Conservation (phyloP, 2,888 invertebrate genomes). For the Chymomyza caudatula region DNA sequence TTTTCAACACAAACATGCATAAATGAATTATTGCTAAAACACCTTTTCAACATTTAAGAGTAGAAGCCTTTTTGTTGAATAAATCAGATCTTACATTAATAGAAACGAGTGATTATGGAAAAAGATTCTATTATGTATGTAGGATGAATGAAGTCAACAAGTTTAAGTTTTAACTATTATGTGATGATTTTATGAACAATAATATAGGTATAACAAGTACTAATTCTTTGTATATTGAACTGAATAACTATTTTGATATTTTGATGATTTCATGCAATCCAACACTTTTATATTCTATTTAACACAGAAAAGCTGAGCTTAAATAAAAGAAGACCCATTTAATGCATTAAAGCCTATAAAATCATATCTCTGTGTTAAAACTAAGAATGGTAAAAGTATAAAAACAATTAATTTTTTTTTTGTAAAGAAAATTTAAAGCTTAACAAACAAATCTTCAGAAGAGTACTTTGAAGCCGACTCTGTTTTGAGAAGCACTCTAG, state of each 20-base stretch:
- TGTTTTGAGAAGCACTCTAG: background rate
- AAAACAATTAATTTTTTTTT: too few relatives aligned
- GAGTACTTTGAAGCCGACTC: background rate
- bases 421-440: background rate
- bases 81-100: background rate
- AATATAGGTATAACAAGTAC: background rate
- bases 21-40: background rate
- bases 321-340: too few relatives aligned
- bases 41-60: background rate
- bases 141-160: background rate
- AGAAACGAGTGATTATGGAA: background rate
- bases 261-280: background rate
- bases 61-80: background rate
- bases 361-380: too few relatives aligned
- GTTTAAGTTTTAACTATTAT: background rate
- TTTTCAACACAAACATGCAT: background rate
- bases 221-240: background rate
- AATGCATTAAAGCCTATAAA: too few relatives aligned
- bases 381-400: too few relatives aligned
- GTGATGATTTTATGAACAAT: background rate
- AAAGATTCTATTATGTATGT: background rate
- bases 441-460: background rate
- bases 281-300: background rate
- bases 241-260: background rate
- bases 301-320: background rate